These are phyloP conservation scores for Mixornis gularis DNA, from an alignment of 2,113 vertebrate genomes.

Conservation along the genomic window DNA sequence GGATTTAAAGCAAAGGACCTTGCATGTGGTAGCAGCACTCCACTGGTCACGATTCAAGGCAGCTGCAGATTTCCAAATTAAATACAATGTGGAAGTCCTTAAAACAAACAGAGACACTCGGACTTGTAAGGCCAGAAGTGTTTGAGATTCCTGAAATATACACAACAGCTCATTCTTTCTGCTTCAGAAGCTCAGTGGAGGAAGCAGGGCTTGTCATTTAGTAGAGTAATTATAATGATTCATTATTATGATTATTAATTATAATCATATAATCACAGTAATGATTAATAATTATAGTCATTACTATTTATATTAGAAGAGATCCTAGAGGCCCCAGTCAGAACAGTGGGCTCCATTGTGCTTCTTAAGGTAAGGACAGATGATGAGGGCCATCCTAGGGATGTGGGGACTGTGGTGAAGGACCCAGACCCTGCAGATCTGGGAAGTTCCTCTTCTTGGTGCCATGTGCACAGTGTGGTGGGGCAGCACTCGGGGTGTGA, in stretches of 20 bases:
- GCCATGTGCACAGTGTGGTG: rapidly evolving
- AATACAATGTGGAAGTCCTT: neutral
- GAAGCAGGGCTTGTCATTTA: slow-evolving; percentile 48
- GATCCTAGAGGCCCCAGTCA: slow-evolving; percentile 16
- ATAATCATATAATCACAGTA: slow-evolving; percentile 50
- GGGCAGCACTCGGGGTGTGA: rapidly evolving
- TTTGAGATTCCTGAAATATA: slow-evolving; percentile 10
- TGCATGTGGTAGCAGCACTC: neutral
- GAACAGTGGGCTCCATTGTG: neutral
- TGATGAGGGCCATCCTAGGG: neutral
- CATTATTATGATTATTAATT: slow-evolving; percentile 61
- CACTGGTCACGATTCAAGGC: slow-evolving; percentile 1
- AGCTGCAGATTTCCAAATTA: slow-evolving; percentile 14
- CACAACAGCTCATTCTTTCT: slow-evolving; percentile 13
- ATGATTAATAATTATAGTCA: slow-evolving; percentile 64
- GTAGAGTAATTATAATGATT: slow-evolving; percentile 52
- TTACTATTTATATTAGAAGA: slow-evolving; percentile 51
- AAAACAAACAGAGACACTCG: neutral
- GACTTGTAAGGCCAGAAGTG: neutral
- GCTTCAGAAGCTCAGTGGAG: neutral
- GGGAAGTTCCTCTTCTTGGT: neutral
- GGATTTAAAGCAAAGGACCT: neutral
- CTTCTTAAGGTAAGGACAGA: neutral
- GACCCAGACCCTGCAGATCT: neutral
- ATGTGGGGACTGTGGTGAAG: neutral